These are phyloP conservation scores for Lampris incognitus DNA, from an alignment of 2,113 vertebrate species.

Conservation along the genomic window DNA sequence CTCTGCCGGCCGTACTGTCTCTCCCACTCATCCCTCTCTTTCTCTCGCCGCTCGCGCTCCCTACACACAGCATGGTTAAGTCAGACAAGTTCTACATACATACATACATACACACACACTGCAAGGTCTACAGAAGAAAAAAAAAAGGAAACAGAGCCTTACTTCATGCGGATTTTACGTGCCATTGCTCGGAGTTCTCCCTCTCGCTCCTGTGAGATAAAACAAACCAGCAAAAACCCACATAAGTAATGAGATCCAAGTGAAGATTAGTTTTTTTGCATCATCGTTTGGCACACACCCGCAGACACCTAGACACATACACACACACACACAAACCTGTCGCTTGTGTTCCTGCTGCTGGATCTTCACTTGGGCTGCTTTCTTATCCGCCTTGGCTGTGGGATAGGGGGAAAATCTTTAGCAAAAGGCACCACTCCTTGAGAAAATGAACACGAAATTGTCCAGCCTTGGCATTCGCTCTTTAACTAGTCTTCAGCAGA, in stretches of 20 bases:
- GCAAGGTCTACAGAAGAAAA: neutral
- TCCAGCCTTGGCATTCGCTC: too few relatives aligned
- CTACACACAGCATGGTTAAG: conserved; percentile 70
- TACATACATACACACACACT: conserved; percentile 18
- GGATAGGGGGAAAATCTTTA: too few relatives aligned
- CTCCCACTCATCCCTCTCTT: conserved; percentile 94
- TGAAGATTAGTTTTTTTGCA: too few relatives aligned
- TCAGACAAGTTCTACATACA: conserved; percentile 51
- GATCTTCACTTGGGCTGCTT: conserved; percentile 92
- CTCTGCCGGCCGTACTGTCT: conserved; percentile 91
- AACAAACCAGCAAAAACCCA: neutral
- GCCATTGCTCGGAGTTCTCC: conserved; percentile 95
- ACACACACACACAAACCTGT: conserved; percentile 80
- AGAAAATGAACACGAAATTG: too few relatives aligned
- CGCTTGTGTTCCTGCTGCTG: conserved; percentile 92
- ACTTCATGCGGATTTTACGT: conserved; percentile 97
- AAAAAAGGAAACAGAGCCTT: conserved; percentile 62
- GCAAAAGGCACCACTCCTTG: too few relatives aligned
- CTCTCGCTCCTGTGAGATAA: conserved; percentile 88
- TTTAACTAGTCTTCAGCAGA: too few relatives aligned
- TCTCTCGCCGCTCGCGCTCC: conserved; percentile 91
- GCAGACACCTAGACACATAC: neutral
- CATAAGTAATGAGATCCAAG: too few relatives aligned
- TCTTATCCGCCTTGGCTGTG: conserved; percentile 95
- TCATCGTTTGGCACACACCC: too few relatives aligned